Conservation (phyloP, 2,113 vertebrate genomes). For the Neolamprologus fasciatus region DNA sequence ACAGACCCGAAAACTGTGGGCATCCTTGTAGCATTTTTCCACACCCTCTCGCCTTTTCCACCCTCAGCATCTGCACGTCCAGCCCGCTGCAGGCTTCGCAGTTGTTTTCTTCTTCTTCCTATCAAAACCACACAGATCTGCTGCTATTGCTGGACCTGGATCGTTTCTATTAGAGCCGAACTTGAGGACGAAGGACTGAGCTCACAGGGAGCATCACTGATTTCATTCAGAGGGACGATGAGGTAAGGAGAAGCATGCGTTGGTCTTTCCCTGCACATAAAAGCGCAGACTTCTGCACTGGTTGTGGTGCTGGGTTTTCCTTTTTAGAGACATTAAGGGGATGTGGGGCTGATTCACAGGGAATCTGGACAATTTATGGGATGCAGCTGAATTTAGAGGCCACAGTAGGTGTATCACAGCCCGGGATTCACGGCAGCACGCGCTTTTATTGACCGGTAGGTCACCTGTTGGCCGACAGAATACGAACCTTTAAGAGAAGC, state of each 20-base stretch:
- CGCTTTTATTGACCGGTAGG: neutral
- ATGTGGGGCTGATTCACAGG: neutral
- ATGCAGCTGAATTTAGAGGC: neutral
- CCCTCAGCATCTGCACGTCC: constrained; percentile 49
- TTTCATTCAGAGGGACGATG: constrained; percentile 39
- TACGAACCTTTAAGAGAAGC: neutral
- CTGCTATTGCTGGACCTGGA: neutral
- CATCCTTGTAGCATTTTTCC: constrained; percentile 17
- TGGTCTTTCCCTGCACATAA: neutral
- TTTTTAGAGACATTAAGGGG: neutral
- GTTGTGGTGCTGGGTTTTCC: neutral
- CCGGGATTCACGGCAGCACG: neutral
- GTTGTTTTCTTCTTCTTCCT: neutral
- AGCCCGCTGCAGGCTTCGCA: neutral
- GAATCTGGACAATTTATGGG: neutral
- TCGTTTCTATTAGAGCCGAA: neutral
- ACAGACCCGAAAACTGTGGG: constrained; percentile 30
- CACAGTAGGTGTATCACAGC: neutral
- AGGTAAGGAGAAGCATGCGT: constrained; percentile 59
- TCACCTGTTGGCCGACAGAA: constrained; percentile 25
- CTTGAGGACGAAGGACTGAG: neutral
- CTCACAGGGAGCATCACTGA: neutral
- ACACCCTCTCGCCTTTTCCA: constrained; percentile 42
- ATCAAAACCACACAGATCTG: neutral
- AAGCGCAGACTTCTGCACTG: neutral